Evolutionary conservation across 2,113 vertebrate genomes (phyloP).

Genomic region (Lanius collurio): DNA sequence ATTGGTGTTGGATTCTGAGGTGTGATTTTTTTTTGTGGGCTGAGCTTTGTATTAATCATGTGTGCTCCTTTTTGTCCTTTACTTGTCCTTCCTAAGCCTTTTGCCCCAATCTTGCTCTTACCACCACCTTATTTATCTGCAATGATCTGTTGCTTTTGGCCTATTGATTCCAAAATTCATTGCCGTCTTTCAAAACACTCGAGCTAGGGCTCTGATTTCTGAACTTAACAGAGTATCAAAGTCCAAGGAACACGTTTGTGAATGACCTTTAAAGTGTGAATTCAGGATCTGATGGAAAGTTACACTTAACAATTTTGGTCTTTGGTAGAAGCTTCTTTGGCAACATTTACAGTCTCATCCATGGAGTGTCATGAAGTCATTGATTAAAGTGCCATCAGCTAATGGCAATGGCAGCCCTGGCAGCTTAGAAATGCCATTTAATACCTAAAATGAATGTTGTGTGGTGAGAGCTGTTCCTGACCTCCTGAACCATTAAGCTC

Average conservation of each 20-base stretch:
- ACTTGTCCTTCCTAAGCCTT: background rate
- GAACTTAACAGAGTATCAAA: background rate
- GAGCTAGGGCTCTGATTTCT: background rate
- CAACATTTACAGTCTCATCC: background rate
- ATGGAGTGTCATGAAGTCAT: background rate
- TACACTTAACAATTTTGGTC: background rate
- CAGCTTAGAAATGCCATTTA: conserved; percentile 7
- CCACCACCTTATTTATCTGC: background rate
- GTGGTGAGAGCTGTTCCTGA: background rate
- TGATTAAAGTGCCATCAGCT: background rate
- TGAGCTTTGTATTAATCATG: background rate
- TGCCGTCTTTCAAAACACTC: background rate
- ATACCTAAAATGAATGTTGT: background rate
- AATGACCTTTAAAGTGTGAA: background rate
- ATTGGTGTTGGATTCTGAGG: background rate
- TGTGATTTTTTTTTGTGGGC: background rate
- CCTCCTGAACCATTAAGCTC: background rate
- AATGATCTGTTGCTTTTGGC: background rate
- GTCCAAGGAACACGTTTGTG: background rate
- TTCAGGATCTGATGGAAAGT: background rate
- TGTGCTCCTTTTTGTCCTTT: background rate
- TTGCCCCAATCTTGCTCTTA: background rate
- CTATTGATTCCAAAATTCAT: background rate
- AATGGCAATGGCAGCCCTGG: background rate
- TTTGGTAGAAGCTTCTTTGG: background rate